Conservation (phyloP, 64 coral and sea anemone species). For the Actinia equina region DNA sequence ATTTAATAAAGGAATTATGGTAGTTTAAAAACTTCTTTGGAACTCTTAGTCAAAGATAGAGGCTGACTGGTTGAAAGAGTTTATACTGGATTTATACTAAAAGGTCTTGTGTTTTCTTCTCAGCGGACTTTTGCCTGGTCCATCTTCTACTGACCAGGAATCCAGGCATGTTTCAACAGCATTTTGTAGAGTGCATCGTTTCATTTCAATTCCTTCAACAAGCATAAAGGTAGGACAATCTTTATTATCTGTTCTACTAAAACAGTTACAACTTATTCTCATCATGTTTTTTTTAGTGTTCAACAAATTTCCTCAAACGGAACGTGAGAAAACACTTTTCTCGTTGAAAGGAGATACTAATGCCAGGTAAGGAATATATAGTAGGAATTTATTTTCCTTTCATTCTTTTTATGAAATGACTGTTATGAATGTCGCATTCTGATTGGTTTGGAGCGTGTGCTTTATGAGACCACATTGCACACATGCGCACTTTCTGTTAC, state of each 20-base stretch:
- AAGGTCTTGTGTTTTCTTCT: slow-evolving; percentile 4
- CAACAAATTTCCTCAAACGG: slow-evolving; percentile 91
- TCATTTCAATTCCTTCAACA: slow-evolving; percentile 89
- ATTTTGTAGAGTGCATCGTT: slow-evolving; percentile 94
- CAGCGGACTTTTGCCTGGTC: slow-evolving; percentile 94
- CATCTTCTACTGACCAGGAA: slow-evolving; percentile 87
- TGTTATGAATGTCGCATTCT: no score
- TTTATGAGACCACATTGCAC: no score
- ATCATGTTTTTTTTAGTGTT: slow-evolving; percentile 53
- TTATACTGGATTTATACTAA: background rate
- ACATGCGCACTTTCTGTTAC: no score
- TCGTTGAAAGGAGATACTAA: slow-evolving; percentile 79
- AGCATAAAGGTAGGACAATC: slow-evolving; percentile 71
- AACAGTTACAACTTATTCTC: no score
- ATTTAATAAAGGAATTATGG: no score
- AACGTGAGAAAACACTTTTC: slow-evolving; percentile 83
- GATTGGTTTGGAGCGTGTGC: no score
- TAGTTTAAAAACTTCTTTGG: no score
- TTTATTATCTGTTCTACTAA: background rate
- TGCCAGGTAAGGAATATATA: slow-evolving; percentile 42
- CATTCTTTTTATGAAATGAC: no score
- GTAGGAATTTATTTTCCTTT: background rate
- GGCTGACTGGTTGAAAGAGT: no score
- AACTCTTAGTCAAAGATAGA: no score
- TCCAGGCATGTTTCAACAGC: slow-evolving; percentile 92